phyloP scores from a whole-genome alignment of 1,140 invertebrate genomes.

The Papilio polytes region DNA sequence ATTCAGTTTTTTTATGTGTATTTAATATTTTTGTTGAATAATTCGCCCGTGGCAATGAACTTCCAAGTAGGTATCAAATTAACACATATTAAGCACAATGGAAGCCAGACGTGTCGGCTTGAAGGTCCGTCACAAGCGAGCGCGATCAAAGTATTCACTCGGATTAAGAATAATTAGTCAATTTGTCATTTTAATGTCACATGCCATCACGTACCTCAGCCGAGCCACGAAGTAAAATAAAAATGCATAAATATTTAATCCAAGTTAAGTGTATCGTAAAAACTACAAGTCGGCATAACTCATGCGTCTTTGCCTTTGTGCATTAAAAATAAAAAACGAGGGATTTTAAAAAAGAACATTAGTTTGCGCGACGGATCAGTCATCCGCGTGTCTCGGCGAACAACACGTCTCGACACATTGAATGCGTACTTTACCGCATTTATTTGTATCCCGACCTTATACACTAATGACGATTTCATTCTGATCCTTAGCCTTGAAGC shows the following conservation, averaged over 20 bases:
- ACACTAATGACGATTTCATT: slow-evolving; percentile 70
- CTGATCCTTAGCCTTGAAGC: slow-evolving; percentile 49
- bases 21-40: not conserved
- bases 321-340: slow-evolving; percentile 70
- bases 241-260: slow-evolving; percentile 77
- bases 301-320: slow-evolving; percentile 75
- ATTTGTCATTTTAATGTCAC: slow-evolving; percentile 83
- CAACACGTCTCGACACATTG: slow-evolving; percentile 69
- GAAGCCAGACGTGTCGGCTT: slow-evolving; percentile 45
- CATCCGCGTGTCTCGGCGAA: slow-evolving; percentile 68
- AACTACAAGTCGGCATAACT: slow-evolving; percentile 80
- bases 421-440: slow-evolving; percentile 55
- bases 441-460: slow-evolving; percentile 56
- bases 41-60: slow-evolving; percentile 13
- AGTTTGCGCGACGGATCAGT: slow-evolving; percentile 78
- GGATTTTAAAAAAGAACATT: slow-evolving; percentile 79
- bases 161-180: slow-evolving; percentile 82
- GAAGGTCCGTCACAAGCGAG: slow-evolving; percentile 56
- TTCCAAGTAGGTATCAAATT: slow-evolving; percentile 34
- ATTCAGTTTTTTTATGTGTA: too few species aligned
- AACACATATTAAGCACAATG: slow-evolving; percentile 57
- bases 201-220: slow-evolving; percentile 77
- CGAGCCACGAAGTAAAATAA: slow-evolving; percentile 63
- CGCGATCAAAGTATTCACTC: slow-evolving; percentile 54
- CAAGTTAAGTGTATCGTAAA: slow-evolving; percentile 77